phyloP scores from a whole-genome alignment of 2,797 vertebrate species.

The Melanotaenia parkinsoni region DNA sequence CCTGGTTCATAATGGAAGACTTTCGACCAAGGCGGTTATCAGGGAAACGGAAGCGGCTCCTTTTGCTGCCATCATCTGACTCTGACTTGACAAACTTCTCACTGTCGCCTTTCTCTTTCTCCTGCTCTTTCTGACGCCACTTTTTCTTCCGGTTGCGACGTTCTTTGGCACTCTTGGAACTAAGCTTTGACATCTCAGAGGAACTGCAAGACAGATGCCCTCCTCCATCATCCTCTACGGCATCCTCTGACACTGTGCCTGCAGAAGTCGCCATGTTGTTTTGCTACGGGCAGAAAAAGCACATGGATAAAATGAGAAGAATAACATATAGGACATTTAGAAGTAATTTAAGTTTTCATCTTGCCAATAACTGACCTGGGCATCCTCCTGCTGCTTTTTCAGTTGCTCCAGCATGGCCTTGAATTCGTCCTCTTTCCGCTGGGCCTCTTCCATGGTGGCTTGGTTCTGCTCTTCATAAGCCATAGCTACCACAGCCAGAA shows the following conservation, averaged over 20 bases:
- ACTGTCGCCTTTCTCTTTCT: constrained; percentile 95
- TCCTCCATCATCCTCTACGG: constrained; percentile 93
- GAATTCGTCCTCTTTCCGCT: constrained; percentile 94
- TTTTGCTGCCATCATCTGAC: constrained; percentile 95
- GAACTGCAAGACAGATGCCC: constrained; percentile 93
- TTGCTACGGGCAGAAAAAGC: constrained; percentile 73
- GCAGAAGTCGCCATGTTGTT: constrained; percentile 96
- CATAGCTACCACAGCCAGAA: constrained; percentile 99
- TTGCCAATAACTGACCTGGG: constrained; percentile 81
- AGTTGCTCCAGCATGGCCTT: constrained; percentile 97
- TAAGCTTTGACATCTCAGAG: constrained; percentile 96
- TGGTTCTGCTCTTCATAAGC: constrained; percentile 99
- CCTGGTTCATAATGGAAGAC: constrained; percentile 99
- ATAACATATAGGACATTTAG: background rate
- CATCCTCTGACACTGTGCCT: constrained; percentile 96
- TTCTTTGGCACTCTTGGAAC: constrained; percentile 98
- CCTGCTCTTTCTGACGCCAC: constrained; percentile 93
- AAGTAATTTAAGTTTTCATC: background rate
- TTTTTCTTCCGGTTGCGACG: constrained; percentile 95
- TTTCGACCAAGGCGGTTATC: constrained; percentile 96
- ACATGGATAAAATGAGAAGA: background rate
- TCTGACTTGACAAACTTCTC: constrained; percentile 99
- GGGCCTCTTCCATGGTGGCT: constrained; percentile 96
- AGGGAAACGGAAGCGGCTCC: constrained; percentile 91
- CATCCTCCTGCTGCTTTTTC: constrained; percentile 95